These are phyloP conservation scores for Lepidurus couesii DNA, from an alignment of 1,140 invertebrate genomes.

Conservation along the genomic window DNA sequence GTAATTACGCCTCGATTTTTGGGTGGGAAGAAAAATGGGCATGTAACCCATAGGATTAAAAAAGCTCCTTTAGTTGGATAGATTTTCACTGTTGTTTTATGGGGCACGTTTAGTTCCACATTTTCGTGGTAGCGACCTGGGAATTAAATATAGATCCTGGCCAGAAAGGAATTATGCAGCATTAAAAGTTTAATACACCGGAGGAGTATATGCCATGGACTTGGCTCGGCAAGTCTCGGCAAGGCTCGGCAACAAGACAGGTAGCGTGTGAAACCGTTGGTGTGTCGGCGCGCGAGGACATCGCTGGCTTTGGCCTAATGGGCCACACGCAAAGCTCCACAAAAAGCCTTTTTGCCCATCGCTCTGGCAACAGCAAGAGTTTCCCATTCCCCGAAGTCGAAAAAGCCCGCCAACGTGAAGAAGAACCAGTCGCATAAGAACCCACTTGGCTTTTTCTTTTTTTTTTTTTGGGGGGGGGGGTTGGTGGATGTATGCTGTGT, in stretches of 20 bases:
- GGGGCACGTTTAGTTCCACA: no score
- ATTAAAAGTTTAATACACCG: neutral
- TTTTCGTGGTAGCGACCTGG: no score
- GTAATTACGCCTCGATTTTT: neutral
- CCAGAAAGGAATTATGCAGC: neutral
- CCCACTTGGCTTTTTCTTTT: neutral
- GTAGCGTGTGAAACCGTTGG: conserved; percentile 35
- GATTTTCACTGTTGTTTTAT: no score
- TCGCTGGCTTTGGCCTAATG: conserved; percentile 33
- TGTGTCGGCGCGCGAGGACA: conserved; percentile 31
- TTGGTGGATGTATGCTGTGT: no score
- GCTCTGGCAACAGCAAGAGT: neutral
- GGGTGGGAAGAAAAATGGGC: neutral
- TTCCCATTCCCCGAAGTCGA: neutral
- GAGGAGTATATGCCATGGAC: neutral
- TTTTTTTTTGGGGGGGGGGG: neutral
- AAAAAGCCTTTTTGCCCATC: neutral
- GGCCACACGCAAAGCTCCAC: conserved; percentile 30
- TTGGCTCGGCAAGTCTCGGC: neutral
- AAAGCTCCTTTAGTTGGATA: no score
- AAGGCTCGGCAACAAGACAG: conserved; percentile 30
- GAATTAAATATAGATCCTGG: neutral
- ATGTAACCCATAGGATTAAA: no score
- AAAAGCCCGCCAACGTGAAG: neutral
- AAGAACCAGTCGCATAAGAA: neutral